phyloP scores from a whole-genome alignment of 2,888 invertebrate species.

The Ectemnius continuus region DNA sequence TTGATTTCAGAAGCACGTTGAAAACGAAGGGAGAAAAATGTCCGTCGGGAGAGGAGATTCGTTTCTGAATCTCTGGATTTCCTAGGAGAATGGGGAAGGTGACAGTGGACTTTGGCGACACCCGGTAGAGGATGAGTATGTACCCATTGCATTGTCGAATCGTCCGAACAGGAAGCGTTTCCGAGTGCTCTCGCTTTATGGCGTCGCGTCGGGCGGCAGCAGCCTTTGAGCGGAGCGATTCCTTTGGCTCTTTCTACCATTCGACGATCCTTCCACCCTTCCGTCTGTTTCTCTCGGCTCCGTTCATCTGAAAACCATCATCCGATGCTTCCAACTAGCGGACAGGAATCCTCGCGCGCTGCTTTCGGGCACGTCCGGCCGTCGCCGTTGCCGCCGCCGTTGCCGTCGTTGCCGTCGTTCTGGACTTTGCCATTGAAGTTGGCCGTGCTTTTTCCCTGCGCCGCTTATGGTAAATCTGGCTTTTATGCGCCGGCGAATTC shows the following conservation, averaged over 20 bases:
- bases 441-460: constrained; percentile 29
- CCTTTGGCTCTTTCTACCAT: background rate
- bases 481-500: background rate
- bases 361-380: constrained; percentile 37
- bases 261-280: constrained; percentile 1
- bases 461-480: constrained; percentile 10
- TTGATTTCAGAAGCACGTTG: too few relatives aligned
- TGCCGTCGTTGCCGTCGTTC: too few relatives aligned
- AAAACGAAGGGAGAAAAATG: background rate
- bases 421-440: background rate
- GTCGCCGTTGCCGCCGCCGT: background rate
- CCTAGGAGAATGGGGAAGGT: too few relatives aligned
- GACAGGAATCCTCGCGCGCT: constrained; percentile 35
- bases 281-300: constrained; percentile 21
- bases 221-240: constrained; percentile 1
- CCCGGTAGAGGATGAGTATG: background rate
- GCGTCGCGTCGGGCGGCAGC: constrained; percentile 6
- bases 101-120: too few relatives aligned
- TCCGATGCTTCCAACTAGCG: constrained; percentile 38
- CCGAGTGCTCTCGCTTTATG: constrained; percentile 48
- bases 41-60: constrained; percentile 17
- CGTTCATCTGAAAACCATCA: constrained; percentile 37
- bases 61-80: constrained; percentile 3
- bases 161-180: constrained; percentile 42
- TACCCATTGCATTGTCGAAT: constrained; percentile 36